These are phyloP conservation scores for Ovibos moschatus DNA, from an alignment of 2,113 vertebrate species.

Conservation along the genomic window DNA sequence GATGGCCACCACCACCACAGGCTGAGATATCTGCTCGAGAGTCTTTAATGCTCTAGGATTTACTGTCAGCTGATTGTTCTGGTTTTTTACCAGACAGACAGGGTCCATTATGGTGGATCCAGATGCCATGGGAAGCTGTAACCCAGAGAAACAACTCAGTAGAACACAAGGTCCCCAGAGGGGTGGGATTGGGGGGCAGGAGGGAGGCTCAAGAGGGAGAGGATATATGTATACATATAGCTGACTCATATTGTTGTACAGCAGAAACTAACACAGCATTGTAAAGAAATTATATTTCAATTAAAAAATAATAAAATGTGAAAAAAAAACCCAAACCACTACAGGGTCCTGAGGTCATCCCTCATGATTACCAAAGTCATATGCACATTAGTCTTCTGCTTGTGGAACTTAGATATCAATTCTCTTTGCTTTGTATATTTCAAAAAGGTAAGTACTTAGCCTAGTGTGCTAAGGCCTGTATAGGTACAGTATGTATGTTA, in stretches of 20 bases:
- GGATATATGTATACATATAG: not conserved
- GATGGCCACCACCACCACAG: conserved; percentile 70
- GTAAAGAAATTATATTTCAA: not conserved
- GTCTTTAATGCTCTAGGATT: conserved; percentile 34
- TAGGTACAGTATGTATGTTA: not conserved
- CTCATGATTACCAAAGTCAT: not conserved
- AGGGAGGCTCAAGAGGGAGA: not conserved
- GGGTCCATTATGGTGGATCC: not conserved
- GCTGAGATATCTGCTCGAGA: conserved; percentile 25
- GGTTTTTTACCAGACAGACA: conserved; percentile 63
- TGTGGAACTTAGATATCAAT: not conserved
- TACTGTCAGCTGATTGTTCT: not conserved
- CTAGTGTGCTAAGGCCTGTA: not conserved
- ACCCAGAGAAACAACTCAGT: not conserved
- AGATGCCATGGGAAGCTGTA: not conserved
- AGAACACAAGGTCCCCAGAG: not conserved
- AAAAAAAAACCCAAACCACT: not conserved
- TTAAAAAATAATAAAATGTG: not conserved
- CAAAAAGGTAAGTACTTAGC: not conserved
- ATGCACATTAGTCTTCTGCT: not conserved
- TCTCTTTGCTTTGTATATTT: not conserved
- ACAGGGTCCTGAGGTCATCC: not conserved
- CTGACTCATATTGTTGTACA: not conserved
- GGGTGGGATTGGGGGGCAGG: not conserved
- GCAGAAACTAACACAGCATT: not conserved